Base-by-base conservation (phyloP, 2,888 invertebrate genomes). In the Rotaria socialis region DNA sequence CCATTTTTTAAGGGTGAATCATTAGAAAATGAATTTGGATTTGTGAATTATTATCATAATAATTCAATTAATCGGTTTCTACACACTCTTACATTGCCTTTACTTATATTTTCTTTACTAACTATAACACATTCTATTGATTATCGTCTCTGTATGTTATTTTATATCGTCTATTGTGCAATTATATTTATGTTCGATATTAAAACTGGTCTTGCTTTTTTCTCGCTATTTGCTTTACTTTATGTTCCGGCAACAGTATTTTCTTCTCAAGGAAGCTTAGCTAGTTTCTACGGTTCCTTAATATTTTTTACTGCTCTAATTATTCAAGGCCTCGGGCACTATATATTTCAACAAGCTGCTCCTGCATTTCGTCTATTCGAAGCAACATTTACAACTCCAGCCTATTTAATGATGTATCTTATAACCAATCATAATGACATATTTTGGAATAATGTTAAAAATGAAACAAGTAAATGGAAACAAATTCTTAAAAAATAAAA, bases 11-110 rank as follows among this genome's bases (percentile, higher is more conserved):
- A 47, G 27, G 75, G 75, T 2, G 10, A 75, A 10, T 22, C 75
- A 43, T 75, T 75, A 24, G 75, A 43, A 47, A 75, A 24, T 75
- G 75, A 75, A 47, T 75, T 75, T 24, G 75, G 80, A 24, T 80
- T 80, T 47, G 24, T 56, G 1, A 56, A 7, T 24, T 24, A 24
- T 7, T 56, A 56, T 56, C 19, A 22, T 24, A 8, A 2, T 24
- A 5, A 56, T 56, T 7, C 24, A 8, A 56, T 24, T 5, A 56
- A 56, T 56, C 56, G 19, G 22, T 24, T 56, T 6, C 1, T 56
- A 24, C 24, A 56, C 24, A 56, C n/a, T 2, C 7, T 22, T 10
- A 35, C 80, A 22, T 35, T 47, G 47, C 80, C 80, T 80, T 35
- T 80, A 10, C 35, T 80, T 11, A 47, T 80, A 80, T 80, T 80